These are phyloP conservation scores for Perizoma flavofasciatum DNA, from an alignment of 2,888 invertebrate species.

Conservation along the genomic window DNA sequence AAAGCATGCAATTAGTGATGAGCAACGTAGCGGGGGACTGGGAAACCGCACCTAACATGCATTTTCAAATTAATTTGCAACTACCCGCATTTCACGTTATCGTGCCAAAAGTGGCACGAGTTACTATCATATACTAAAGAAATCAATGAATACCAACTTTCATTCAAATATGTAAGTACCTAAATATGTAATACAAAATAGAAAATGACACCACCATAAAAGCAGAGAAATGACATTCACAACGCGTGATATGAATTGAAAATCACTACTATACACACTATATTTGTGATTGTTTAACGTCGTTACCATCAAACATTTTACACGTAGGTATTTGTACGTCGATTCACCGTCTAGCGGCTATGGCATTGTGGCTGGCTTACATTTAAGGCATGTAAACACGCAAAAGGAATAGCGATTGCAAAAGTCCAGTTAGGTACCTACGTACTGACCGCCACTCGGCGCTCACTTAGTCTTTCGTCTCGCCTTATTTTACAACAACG, in stretches of 20 bases:
- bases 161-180: constrained; percentile 47
- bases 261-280: constrained; percentile 56
- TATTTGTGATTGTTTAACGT: constrained; percentile 61
- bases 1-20: constrained; percentile 30
- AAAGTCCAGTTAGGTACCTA: constrained; percentile 71
- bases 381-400: constrained; percentile 74
- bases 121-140: constrained; percentile 37
- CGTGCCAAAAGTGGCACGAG: background rate
- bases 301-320: constrained; percentile 58
- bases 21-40: constrained; percentile 13
- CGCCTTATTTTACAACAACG: constrained; percentile 38
- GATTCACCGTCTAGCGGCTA: constrained; percentile 54
- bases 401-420: constrained; percentile 77
- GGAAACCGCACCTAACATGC: constrained; percentile 4
- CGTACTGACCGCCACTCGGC: constrained; percentile 52
- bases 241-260: constrained; percentile 60
- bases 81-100: constrained; percentile 19
- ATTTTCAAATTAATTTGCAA: constrained; percentile 25
- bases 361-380: constrained; percentile 64
- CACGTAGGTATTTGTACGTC: constrained; percentile 53
- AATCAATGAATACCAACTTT: constrained; percentile 52
- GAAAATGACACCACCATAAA: constrained; percentile 65
- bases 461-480: constrained; percentile 26
- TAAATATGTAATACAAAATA: constrained; percentile 43
- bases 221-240: constrained; percentile 62